phyloP scores from a whole-genome alignment of 2,113 vertebrate species.

The Mustela nigripes region DNA sequence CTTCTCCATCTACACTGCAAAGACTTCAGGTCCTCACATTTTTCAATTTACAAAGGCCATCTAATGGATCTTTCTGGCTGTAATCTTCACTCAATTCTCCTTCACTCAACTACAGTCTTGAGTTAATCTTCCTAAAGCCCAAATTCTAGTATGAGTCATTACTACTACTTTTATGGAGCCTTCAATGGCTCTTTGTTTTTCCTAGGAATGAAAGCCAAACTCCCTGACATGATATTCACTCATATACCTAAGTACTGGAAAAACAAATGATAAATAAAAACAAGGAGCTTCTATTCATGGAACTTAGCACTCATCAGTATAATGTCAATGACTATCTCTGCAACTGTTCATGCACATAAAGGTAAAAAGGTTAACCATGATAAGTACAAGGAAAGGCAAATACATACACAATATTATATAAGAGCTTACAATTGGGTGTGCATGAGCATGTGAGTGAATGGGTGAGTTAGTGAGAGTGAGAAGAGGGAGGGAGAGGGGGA shows the following conservation, averaged over 20 bases:
- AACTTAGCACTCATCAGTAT: neutral
- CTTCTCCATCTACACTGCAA: neutral
- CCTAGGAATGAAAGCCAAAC: constrained; percentile 26
- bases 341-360: constrained; percentile 32
- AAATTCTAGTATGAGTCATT: neutral
- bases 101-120: neutral
- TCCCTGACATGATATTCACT: neutral
- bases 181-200: constrained; percentile 38
- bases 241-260: neutral
- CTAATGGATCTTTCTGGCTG: neutral
- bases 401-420: neutral
- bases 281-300: neutral
- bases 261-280: constrained; percentile 38
- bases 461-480: no score
- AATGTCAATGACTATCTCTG: neutral
- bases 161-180: neutral
- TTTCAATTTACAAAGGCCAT: neutral
- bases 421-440: neutral
- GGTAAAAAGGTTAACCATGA: neutral
- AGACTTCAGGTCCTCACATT: neutral
- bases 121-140: neutral
- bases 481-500: neutral
- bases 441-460: neutral
- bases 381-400: neutral
- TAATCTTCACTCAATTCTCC: neutral